Evolutionary conservation across 1,140 invertebrate genomes (phyloP).

Genomic region (Pemphigus obesinymphae): DNA sequence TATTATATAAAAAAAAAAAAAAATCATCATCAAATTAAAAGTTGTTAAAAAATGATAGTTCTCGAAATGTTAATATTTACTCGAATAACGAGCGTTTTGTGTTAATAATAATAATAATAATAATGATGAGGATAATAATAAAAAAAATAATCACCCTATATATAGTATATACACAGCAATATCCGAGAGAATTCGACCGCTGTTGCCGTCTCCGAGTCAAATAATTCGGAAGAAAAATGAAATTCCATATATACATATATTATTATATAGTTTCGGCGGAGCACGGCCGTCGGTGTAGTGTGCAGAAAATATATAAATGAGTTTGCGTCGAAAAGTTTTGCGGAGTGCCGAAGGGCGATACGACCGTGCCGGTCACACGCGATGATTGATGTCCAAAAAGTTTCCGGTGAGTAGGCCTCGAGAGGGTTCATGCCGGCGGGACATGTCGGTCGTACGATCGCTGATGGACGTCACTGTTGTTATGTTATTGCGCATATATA

Average conservation of each 20-base stretch:
- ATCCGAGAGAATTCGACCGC: too few species aligned
- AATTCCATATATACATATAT: neutral
- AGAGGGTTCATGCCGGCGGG: neutral
- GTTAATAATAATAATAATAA: too few species aligned
- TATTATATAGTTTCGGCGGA: neutral
- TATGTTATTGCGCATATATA: too few species aligned
- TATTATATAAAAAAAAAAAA: too few species aligned
- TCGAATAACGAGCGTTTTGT: too few species aligned
- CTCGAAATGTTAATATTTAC: too few species aligned
- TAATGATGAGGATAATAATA: too few species aligned
- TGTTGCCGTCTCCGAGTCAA: neutral
- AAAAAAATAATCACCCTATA: too few species aligned
- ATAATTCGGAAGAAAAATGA: neutral
- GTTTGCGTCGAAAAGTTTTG: neutral
- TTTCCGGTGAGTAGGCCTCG: neutral
- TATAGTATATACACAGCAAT: too few species aligned
- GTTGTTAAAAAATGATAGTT: too few species aligned
- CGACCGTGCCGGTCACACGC: neutral
- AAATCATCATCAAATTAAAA: too few species aligned
- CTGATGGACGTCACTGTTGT: neutral
- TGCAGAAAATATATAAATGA: too few species aligned
- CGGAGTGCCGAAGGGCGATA: neutral
- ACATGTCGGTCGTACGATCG: neutral
- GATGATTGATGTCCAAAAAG: conserved; percentile 1
- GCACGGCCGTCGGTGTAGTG: neutral